Conservation (phyloP, 1,140 invertebrate genomes). For the Cyrtorhinus lividipennis region DNA sequence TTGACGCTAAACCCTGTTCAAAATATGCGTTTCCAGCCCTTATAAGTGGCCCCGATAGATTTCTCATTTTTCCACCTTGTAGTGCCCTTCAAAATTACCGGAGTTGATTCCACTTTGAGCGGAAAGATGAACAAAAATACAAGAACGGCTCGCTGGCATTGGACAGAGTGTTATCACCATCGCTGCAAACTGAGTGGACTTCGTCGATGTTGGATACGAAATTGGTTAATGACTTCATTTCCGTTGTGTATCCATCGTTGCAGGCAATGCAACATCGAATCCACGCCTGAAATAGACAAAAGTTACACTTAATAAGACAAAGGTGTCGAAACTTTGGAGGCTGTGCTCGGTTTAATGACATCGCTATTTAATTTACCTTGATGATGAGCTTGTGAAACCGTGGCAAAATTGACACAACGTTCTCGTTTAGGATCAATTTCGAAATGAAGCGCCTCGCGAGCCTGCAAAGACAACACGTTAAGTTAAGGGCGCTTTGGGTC, state of each 20-base stretch:
- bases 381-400: slow-evolving; percentile 11
- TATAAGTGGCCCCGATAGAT: too few relatives aligned
- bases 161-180: neutral
- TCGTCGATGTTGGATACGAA: neutral
- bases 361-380: slow-evolving; percentile 10
- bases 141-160: slow-evolving; percentile 7
- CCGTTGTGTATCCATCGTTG: neutral
- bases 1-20: too few relatives aligned
- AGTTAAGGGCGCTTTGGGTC: too few relatives aligned
- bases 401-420: neutral
- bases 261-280: slow-evolving; percentile 16
- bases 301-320: too few relatives aligned
- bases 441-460: slow-evolving; percentile 12
- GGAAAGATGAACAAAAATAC: neutral
- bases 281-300: slow-evolving; percentile 12
- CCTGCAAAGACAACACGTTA: neutral
- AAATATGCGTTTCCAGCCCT: too few relatives aligned
- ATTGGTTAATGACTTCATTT: slow-evolving; percentile 15
- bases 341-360: too few relatives aligned
- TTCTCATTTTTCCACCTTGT: too few relatives aligned
- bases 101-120: slow-evolving; percentile 6
- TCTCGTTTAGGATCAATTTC: slow-evolving; percentile 3
- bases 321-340: too few relatives aligned
- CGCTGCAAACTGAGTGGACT: neutral
- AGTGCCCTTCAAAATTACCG: too few relatives aligned